phyloP scores from a whole-genome alignment of 2,888 invertebrate genomes.

The Tetrapedia diversipes region DNA sequence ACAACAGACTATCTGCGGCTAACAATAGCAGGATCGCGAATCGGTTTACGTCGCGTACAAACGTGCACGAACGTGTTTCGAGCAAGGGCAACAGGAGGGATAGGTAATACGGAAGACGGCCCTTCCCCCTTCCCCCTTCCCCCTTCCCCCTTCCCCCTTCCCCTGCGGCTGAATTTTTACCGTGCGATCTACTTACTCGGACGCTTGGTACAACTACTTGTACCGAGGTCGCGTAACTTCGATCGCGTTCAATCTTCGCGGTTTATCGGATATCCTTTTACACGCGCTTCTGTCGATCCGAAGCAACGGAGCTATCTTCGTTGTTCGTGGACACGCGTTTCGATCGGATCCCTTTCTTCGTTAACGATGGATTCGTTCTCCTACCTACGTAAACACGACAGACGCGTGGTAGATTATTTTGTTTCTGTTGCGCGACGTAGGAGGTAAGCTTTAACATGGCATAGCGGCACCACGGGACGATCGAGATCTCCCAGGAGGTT shows the following conservation, averaged over 20 bases:
- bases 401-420: background rate
- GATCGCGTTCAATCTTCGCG: too few species aligned
- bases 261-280: too few species aligned
- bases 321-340: too few species aligned
- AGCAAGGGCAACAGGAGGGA: conserved; percentile 10
- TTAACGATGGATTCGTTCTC: too few species aligned
- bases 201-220: too few species aligned
- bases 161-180: too few species aligned
- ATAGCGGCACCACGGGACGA: background rate
- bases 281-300: too few species aligned
- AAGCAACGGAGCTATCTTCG: too few species aligned
- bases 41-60: conserved; percentile 5
- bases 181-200: too few species aligned
- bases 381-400: background rate
- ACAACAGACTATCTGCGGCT: conserved; percentile 41
- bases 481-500: background rate
- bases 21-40: conserved; percentile 51
- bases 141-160: background rate
- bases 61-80: conserved; percentile 58
- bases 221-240: too few species aligned
- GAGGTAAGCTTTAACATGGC: conserved; percentile 21
- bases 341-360: too few species aligned
- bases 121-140: background rate
- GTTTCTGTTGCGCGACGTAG: conserved; percentile 16
- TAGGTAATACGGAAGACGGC: too few species aligned